Evolutionary conservation across 2,888 invertebrate species (phyloP).

Genomic region (Megalurothrips usitatus): DNA sequence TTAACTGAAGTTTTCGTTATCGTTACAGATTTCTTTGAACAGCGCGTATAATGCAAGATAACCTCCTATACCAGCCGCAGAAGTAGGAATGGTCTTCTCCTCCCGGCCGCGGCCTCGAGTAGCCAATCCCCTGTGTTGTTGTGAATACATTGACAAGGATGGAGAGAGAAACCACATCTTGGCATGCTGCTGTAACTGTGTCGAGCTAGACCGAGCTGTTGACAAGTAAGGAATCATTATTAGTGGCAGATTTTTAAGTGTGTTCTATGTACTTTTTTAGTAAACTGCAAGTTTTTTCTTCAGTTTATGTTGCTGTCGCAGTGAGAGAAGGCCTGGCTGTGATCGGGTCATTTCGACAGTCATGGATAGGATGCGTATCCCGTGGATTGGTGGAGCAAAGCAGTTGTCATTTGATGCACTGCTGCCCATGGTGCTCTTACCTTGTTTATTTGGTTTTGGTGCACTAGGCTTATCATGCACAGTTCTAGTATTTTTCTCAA

Average conservation of each 20-base stretch:
- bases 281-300: constrained; percentile 38
- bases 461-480: constrained; percentile 38
- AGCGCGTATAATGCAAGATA: too few relatives aligned
- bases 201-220: constrained; percentile 53
- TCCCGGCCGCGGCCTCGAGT: background rate
- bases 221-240: constrained; percentile 48
- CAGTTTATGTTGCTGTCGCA: constrained; percentile 47
- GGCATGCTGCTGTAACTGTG: constrained; percentile 57
- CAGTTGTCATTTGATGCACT: constrained; percentile 51
- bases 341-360: constrained; percentile 48
- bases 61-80: too few relatives aligned
- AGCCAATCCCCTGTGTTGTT: constrained; percentile 51
- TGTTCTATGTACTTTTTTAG: too few relatives aligned
- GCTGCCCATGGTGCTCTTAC: constrained; percentile 50
- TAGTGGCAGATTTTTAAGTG: too few relatives aligned
- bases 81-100: too few relatives aligned
- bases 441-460: constrained; percentile 37
- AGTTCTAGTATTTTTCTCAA: constrained; percentile 37
- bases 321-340: constrained; percentile 43
- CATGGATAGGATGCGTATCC: constrained; percentile 54
- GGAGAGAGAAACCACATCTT: constrained; percentile 53
- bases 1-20: too few relatives aligned
- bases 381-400: constrained; percentile 57
- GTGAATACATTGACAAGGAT: constrained; percentile 54
- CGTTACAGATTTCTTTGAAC: too few relatives aligned